Percentiles rank a stretch among this genome's conserved stretches.
phyloP scores from a whole-genome alignment of 2,113 vertebrate species.

The Upupa epops region DNA sequence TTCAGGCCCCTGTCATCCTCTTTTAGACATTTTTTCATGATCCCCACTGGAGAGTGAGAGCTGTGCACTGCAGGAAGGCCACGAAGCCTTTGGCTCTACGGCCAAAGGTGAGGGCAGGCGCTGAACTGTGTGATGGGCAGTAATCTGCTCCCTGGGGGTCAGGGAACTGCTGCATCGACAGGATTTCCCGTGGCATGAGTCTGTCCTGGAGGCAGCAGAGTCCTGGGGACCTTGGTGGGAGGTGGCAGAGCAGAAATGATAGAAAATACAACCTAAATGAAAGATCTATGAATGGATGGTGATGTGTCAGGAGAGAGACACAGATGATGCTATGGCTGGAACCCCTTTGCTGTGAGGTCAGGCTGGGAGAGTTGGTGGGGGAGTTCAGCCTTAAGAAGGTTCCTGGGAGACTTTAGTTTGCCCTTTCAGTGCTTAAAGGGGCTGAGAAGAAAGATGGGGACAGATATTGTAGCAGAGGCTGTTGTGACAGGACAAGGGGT shows the following conservation, averaged over 20 bases:
- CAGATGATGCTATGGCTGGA: background rate
- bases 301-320: background rate
- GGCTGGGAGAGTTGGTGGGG: background rate
- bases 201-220: background rate
- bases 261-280: background rate
- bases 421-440: background rate
- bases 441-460: too few relatives aligned
- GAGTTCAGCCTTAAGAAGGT: background rate
- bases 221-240: background rate
- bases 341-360: background rate
- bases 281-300: background rate
- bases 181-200: rapidly evolving
- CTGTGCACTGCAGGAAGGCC: background rate
- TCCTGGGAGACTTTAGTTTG: background rate
- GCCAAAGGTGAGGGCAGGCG: background rate
- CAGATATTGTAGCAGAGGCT: background rate
- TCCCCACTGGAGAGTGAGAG: background rate
- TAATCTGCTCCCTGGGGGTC: background rate
- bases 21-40: background rate
- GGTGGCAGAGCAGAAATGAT: background rate
- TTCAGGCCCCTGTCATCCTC: background rate
- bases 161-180: rapidly evolving
- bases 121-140: background rate
- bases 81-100: background rate
- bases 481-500: background rate